Conservation (phyloP, 2,888 invertebrate genomes). For the Chymomyza caudatula region DNA sequence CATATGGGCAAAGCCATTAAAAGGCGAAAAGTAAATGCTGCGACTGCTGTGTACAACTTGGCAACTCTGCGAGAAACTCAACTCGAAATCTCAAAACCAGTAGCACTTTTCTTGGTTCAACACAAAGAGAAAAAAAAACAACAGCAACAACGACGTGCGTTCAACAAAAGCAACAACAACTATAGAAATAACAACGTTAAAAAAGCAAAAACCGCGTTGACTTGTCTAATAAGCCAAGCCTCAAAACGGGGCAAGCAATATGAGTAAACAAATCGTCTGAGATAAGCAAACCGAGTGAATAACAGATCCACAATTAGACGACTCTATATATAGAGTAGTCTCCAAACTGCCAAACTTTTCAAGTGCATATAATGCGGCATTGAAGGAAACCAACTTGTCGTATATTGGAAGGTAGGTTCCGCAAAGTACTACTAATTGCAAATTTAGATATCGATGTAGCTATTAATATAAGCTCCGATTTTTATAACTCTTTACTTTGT, state of each 20-base stretch:
- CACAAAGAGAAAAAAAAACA: conserved; percentile 43
- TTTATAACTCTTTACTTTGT: too few species aligned
- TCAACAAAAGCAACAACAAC: conserved; percentile 11
- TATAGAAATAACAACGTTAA: conserved; percentile 11
- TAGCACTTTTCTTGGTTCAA: conserved; percentile 70
- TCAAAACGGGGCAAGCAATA: conserved; percentile 30
- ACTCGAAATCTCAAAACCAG: conserved; percentile 69
- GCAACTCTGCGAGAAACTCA: conserved; percentile 51
- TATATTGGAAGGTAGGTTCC: too few species aligned
- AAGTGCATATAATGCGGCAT: too few species aligned
- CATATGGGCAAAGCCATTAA: conserved; percentile 40
- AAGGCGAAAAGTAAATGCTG: conserved; percentile 36
- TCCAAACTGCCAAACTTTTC: too few species aligned
- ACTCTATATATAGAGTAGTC: neutral
- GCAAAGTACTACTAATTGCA: too few species aligned
- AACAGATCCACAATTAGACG: neutral
- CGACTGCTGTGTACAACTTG: conserved; percentile 25
- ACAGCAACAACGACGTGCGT: conserved; percentile 20
- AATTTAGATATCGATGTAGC: too few species aligned
- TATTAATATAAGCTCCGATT: too few species aligned
- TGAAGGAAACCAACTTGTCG: too few species aligned
- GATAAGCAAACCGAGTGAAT: conserved; percentile 14
- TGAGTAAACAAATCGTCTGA: conserved; percentile 44
- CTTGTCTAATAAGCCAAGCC: conserved; percentile 66
- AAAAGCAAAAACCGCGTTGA: conserved; percentile 19